Base-by-base conservation (phyloP, 2,888 invertebrate genomes). In the Lamellibrachia columna region DNA sequence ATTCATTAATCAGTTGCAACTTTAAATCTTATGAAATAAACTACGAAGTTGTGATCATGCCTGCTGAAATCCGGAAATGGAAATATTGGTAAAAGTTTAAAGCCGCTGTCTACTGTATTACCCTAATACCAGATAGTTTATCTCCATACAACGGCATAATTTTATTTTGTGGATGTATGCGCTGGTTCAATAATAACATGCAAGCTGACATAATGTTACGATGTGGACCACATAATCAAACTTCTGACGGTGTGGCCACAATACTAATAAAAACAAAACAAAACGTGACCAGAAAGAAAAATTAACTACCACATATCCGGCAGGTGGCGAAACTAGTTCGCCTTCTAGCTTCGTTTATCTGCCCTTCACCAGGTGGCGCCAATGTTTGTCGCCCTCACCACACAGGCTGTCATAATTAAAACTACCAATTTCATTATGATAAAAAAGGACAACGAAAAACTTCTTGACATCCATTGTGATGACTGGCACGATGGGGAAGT, bases 31-130 rank as follows among this genome's bases (percentile, higher is more conserved):
- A 75, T 75, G 75, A 75, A 75, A 75, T 75, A 75, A 75, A 75
- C 22, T 75, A 15, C 75, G 75, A 75, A 75, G 75, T 75, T 75
- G 75, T 15, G 75, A 75, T 75, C 75, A 22, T 75, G 75, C 75
- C n/a, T 75, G 75, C 75, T 75, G 75, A 75, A 75, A 75, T 75
- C 75, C 75, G 75, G 75, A 75, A 75, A n/a, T 75, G n/a, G 6
- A n/a, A 6, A 6, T 75, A 75, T 75, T 75, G 75, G 75, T 22
- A 75, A 75, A 75, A 75, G 15, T 75, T 15, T 4, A 75, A 75
- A 22, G n/a, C 75, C 22, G 22, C 15, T 75, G 22, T n/a, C n/a
- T 75, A 75, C 75, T 75, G 22, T 75, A 75, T 75, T 75, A 75
- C 22, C 22, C 75, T 75, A 4, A 75, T 75, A 75, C 15, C 75